Conservation (phyloP, 1,140 invertebrate genomes). For the Dinothrombium tinctorium region DNA sequence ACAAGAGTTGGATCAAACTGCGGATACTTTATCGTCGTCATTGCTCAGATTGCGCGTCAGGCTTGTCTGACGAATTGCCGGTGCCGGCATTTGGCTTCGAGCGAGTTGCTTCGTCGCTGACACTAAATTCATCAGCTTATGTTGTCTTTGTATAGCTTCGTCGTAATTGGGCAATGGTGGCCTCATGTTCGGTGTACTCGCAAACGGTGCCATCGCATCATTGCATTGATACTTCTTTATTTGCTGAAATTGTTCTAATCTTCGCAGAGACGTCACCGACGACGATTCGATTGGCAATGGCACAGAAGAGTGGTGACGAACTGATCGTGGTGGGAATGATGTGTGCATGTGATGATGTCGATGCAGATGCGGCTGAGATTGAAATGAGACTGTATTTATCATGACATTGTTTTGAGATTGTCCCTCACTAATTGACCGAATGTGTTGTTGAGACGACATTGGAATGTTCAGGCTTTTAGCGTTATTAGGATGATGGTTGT, state of each 20-base stretch:
- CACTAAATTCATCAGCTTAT: neutral
- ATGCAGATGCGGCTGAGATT: too few relatives aligned
- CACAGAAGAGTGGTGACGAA: neutral
- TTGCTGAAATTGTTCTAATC: constrained; percentile 1
- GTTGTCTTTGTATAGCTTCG: neutral
- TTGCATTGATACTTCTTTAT: neutral
- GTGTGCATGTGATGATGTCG: neutral
- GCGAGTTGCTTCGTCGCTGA: neutral
- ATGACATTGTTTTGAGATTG: neutral
- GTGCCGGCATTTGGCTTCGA: neutral
- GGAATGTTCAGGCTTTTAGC: neutral
- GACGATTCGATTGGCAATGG: neutral
- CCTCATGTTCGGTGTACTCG: neutral
- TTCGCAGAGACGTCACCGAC: constrained; percentile 1
- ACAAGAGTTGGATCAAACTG: too few relatives aligned
- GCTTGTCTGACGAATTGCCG: neutral
- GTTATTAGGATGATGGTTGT: neutral
- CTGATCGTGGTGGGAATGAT: neutral
- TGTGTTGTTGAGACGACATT: constrained; percentile 1
- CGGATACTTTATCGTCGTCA: constrained; percentile 2
- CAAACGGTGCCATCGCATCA: too few relatives aligned
- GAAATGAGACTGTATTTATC: too few relatives aligned
- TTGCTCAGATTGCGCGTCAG: neutral
- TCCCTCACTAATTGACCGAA: neutral
- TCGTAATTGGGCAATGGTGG: neutral